Evolutionary conservation across 2,888 invertebrate species (phyloP).

Genomic region (Trileptium ribeirensis): DNA sequence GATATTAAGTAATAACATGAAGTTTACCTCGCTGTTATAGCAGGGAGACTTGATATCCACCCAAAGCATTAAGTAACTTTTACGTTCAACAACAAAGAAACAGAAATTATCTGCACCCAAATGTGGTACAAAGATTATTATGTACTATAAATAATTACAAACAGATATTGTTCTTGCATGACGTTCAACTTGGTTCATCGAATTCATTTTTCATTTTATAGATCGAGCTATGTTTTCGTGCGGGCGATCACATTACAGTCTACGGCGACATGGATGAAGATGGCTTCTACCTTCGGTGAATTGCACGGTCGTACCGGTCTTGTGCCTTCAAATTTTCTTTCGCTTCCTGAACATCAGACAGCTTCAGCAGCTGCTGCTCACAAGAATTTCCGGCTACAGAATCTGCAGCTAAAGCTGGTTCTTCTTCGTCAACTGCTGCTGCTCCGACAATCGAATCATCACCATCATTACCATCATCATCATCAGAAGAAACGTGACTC

Average conservation of each 20-base stretch:
- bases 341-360: neutral
- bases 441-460: neutral
- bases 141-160: neutral
- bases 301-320: slow-evolving; percentile 85
- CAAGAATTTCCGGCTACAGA: neutral
- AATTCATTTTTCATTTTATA: slow-evolving; percentile 55
- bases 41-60: too few species aligned
- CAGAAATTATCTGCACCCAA: too few species aligned
- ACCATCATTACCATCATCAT: neutral
- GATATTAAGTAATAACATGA: too few species aligned
- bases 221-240: slow-evolving; percentile 91
- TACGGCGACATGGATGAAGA: slow-evolving; percentile 99
- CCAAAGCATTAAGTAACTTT: too few species aligned
- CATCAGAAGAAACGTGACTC: too few species aligned
- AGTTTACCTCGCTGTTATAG: too few species aligned
- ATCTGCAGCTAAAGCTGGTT: neutral
- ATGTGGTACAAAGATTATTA: too few species aligned
- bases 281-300: slow-evolving; percentile 96
- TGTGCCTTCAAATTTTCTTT: slow-evolving; percentile 93
- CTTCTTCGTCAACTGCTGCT: neutral
- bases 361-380: neutral
- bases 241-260: slow-evolving; percentile 90
- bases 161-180: neutral
- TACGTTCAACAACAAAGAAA: too few species aligned
- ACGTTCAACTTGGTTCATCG: neutral